Conservation (phyloP, 2,797 vertebrate genomes). For the Cossypha dichroa region DNA sequence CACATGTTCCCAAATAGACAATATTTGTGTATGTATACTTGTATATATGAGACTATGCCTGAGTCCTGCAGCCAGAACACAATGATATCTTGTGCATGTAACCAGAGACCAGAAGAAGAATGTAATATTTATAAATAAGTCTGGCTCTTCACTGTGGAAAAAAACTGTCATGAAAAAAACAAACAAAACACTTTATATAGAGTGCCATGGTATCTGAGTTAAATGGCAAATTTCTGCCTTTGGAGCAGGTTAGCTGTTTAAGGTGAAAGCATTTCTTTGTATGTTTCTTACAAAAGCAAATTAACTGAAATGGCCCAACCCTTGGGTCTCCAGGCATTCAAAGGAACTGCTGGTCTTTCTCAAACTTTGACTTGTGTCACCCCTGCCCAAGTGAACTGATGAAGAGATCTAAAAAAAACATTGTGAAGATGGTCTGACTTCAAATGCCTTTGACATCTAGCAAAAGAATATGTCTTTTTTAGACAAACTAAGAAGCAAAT, state of each 20-base stretch:
- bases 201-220: neutral
- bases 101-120: neutral
- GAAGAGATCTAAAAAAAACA: neutral
- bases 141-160: neutral
- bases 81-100: neutral
- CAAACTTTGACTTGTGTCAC: neutral
- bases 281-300: neutral
- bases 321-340: neutral
- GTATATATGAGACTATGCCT: accelerated
- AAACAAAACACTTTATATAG: neutral
- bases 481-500: neutral
- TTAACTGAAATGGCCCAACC: neutral
- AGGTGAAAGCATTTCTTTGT: neutral
- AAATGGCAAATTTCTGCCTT: neutral
- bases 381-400: neutral
- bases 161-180: neutral
- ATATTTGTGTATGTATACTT: neutral
- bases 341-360: neutral
- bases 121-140: neutral
- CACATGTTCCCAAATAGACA: neutral
- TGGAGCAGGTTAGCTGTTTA: neutral
- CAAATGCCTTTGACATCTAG: neutral
- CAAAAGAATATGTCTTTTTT: neutral
- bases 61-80: neutral
- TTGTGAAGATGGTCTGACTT: neutral